Base-by-base conservation (phyloP, 2,113 vertebrate genomes). In the Lepus timidus region DNA sequence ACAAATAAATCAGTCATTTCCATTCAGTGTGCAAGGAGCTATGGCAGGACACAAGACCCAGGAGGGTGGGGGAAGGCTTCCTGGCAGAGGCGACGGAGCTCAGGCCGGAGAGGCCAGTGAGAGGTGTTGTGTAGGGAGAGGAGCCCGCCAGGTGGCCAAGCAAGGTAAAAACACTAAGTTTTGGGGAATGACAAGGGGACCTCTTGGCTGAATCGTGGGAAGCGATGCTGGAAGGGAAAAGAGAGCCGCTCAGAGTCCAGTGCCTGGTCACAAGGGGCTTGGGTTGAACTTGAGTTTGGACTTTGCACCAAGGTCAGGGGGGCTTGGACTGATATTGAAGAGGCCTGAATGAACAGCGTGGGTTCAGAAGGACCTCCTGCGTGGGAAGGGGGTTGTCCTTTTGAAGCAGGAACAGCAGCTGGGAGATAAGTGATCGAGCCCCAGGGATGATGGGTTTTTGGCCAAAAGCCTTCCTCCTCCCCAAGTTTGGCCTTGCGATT, bases 131-230 rank as follows among this genome's bases (percentile, higher is more conserved):
- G 14, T 9, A 36, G 39, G 58, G 64, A 67, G 64, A 67, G 20
- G 3, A 51, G 65, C 33, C 33, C 73, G 78, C 83, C 44, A 12
- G n/a, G 62, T 9, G 58, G 29, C 27, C 22, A 33, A 74, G 61
- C 3, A 9, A 52, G 39, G 33, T 44, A 44, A 44, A 44, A 44
- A 44, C 44, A 44, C 44, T 7, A 44, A 44, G 44, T 44, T 6
- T 10, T 16, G 62, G 62, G 31, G 75, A 6, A 20, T 0, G 4
- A 16, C 9, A 9, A 29, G 3, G 7, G 22, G 49, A n/a, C 44
- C 22, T 1, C 9, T 1, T 1, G 23, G 19, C 16, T 33, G n/a
- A 27, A 29, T 29, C 0, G 1, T 4, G 12, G 44, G 13, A 13
- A 10, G 22, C 3, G 1, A 52, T 73, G 8, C 27, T 4, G 68